phyloP scores from a whole-genome alignment of 2,113 vertebrate genomes.

The Neolamprologus kungweensis region DNA sequence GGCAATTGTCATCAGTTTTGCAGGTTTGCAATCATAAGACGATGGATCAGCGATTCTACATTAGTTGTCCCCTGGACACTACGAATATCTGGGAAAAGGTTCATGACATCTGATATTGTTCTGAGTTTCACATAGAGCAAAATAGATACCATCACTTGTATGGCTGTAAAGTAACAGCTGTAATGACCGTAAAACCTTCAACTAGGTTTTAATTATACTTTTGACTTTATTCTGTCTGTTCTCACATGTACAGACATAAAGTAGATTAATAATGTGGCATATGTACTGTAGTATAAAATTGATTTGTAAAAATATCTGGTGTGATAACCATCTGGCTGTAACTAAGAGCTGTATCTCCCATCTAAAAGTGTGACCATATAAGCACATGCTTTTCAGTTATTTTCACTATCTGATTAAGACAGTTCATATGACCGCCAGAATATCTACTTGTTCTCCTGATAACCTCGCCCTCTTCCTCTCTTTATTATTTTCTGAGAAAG shows the following conservation, averaged over 20 bases:
- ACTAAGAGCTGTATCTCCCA: background rate
- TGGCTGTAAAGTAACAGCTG: background rate
- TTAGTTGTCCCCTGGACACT: background rate
- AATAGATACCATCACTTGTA: background rate
- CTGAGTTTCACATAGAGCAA: background rate
- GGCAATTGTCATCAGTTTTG: background rate
- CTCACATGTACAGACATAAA: background rate
- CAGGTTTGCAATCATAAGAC: background rate
- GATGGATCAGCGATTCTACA: background rate
- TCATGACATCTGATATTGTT: background rate
- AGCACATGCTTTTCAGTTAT: background rate
- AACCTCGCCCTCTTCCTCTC: background rate
- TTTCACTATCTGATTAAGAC: background rate
- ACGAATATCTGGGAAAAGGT: background rate
- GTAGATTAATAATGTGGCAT: background rate
- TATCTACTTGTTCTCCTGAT: background rate
- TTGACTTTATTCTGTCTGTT: background rate
- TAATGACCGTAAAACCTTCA: background rate
- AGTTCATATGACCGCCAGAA: background rate
- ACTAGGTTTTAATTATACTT: background rate
- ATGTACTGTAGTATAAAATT: background rate
- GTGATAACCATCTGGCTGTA: background rate
- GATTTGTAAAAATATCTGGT: background rate
- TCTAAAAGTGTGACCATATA: background rate
- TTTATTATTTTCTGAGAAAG: background rate